phyloP scores from a whole-genome alignment of 1,140 invertebrate genomes.

The Carposina sasakii region DNA sequence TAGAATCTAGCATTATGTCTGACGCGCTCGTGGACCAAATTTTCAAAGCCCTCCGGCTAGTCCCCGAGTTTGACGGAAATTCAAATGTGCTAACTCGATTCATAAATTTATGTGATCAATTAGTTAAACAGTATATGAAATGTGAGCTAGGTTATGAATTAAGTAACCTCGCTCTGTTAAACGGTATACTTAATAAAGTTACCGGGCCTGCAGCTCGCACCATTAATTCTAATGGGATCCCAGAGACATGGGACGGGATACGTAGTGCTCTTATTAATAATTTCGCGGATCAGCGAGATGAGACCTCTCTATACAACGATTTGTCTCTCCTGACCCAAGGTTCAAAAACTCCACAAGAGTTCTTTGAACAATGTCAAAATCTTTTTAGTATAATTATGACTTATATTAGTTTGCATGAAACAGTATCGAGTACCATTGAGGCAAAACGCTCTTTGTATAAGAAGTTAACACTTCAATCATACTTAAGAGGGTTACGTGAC shows the following conservation, averaged over 20 bases:
- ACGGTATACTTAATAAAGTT: constrained; percentile 1
- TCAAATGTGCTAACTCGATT: not conserved
- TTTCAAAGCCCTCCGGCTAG: not conserved
- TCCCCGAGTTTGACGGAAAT: constrained; percentile 2
- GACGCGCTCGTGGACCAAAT: not conserved
- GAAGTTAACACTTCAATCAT: not conserved
- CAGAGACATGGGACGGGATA: not conserved
- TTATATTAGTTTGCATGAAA: constrained; percentile 1
- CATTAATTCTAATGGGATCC: not conserved
- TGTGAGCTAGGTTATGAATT: not conserved
- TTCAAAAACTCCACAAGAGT: not conserved
- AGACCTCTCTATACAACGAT: constrained; percentile 4
- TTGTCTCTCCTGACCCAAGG: not conserved
- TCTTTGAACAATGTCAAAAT: constrained; percentile 4
- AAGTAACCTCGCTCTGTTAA: not conserved
- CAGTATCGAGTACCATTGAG: not conserved
- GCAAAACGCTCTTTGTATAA: not conserved
- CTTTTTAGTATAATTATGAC: constrained; percentile 3
- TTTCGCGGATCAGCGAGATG: constrained; percentile 3
- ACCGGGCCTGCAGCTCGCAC: not conserved
- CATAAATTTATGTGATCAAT: not conserved
- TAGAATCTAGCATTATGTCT: too few relatives aligned
- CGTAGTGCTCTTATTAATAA: not conserved
- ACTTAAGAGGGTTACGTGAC: not conserved
- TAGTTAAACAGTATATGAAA: too few relatives aligned